These are phyloP conservation scores for Tipula lateralis DNA, from an alignment of 2,888 invertebrate genomes.

Conservation along the genomic window DNA sequence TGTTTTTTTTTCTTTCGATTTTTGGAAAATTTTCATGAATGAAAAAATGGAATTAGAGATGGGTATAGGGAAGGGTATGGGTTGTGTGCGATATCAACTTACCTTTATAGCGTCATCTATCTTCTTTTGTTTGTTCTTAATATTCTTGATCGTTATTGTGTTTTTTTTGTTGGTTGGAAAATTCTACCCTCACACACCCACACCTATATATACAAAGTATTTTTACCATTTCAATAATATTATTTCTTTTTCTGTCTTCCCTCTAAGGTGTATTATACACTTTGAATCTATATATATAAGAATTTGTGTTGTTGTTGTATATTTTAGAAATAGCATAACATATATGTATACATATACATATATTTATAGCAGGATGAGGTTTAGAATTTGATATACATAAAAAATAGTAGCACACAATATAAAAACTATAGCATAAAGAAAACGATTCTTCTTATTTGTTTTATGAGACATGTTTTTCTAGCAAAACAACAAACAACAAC, in stretches of 20 bases:
- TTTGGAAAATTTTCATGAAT: background rate
- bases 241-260: background rate
- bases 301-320: background rate
- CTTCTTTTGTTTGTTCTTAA: conserved; percentile 24
- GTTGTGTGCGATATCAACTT: background rate
- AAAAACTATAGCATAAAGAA: background rate
- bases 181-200: background rate
- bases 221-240: background rate
- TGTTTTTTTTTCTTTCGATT: background rate
- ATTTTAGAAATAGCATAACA: background rate
- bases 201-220: background rate
- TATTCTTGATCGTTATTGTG: conserved; percentile 24
- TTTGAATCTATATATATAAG: background rate
- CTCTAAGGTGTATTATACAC: conserved; percentile 15
- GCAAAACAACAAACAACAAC: background rate
- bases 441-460: conserved; percentile 28
- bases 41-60: background rate
- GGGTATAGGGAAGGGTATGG: background rate
- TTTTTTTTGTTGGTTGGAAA: background rate
- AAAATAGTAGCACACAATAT: conserved; percentile 19
- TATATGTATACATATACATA: background rate
- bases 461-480: conserved; percentile 30
- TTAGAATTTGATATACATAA: conserved; percentile 19
- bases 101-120: conserved; percentile 19
- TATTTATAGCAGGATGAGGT: conserved; percentile 13